Evolutionary conservation across 2,113 vertebrate species (phyloP).

Genomic region (Theristicus caerulescens): DNA sequence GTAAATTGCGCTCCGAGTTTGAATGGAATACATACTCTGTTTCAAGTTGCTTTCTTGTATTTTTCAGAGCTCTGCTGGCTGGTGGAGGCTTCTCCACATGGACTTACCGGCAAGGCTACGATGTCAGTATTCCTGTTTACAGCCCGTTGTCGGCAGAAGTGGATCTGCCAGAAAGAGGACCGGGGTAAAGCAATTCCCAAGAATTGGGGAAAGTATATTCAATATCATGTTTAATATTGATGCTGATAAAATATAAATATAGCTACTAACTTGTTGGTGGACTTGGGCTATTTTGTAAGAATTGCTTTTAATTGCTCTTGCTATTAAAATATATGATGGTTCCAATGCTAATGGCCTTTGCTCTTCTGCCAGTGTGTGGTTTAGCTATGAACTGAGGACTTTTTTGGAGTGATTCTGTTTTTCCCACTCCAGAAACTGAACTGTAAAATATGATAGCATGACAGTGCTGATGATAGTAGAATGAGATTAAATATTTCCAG

Average conservation of each 20-base stretch:
- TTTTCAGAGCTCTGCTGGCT: conserved; percentile 89
- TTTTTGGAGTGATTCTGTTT: not conserved
- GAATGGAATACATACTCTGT: not conserved
- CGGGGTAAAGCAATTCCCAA: conserved; percentile 80
- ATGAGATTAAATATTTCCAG: not conserved
- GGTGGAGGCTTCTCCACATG: conserved; percentile 97
- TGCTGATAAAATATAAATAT: not conserved
- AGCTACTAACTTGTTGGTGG: not conserved
- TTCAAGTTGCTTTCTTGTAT: not conserved
- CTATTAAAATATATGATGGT: not conserved
- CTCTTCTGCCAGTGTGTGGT: not conserved
- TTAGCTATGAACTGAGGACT: not conserved
- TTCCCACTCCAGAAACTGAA: not conserved
- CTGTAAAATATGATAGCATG: not conserved
- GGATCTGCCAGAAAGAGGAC: conserved; percentile 86
- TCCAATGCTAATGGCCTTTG: not conserved
- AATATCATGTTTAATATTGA: not conserved
- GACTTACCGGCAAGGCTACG: conserved; percentile 98
- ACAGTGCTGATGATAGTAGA: not conserved
- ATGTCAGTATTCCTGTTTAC: conserved; percentile 97
- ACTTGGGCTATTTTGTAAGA: not conserved
- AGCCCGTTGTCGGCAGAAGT: conserved; percentile 89
- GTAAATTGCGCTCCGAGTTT: fast-evolving
- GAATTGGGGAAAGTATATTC: not conserved
- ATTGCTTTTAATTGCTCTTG: not conserved